A percentile compares a stretch with the other conserved stretches of the same genome.
phyloP scores from a whole-genome alignment of 2,113 vertebrate species.

The Gorsachius goisagi region DNA sequence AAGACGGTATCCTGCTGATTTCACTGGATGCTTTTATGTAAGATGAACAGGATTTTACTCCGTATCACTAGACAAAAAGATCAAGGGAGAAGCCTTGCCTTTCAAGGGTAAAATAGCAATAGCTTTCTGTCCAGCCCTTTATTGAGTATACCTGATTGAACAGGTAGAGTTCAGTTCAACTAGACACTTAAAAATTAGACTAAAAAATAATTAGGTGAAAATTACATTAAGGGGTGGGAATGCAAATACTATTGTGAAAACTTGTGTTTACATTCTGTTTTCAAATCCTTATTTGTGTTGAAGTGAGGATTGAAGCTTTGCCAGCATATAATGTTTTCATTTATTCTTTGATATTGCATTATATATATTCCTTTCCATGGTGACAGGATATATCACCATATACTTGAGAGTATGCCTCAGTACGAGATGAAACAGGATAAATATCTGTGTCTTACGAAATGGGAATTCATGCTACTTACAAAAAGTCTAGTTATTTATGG shows the following conservation, averaged over 20 bases:
- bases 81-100: neutral
- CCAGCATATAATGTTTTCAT: neutral
- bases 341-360: neutral
- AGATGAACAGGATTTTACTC: neutral
- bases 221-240: accelerated
- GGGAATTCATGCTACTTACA: neutral
- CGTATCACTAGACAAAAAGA: accelerated
- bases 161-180: neutral
- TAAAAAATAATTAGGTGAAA: neutral
- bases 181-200: neutral
- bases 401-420: neutral
- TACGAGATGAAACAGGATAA: neutral
- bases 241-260: neutral
- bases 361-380: neutral
- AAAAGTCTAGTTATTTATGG: neutral
- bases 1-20: neutral
- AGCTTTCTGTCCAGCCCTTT: neutral
- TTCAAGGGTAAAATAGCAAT: neutral
- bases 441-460: neutral
- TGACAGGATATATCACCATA: neutral
- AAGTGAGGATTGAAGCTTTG: neutral
- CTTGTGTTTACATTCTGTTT: neutral
- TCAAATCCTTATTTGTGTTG: neutral
- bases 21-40: neutral
- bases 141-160: neutral